These are phyloP conservation scores for Tauraco erythrolophus DNA, from an alignment of 2,113 vertebrate species.

Conservation along the genomic window DNA sequence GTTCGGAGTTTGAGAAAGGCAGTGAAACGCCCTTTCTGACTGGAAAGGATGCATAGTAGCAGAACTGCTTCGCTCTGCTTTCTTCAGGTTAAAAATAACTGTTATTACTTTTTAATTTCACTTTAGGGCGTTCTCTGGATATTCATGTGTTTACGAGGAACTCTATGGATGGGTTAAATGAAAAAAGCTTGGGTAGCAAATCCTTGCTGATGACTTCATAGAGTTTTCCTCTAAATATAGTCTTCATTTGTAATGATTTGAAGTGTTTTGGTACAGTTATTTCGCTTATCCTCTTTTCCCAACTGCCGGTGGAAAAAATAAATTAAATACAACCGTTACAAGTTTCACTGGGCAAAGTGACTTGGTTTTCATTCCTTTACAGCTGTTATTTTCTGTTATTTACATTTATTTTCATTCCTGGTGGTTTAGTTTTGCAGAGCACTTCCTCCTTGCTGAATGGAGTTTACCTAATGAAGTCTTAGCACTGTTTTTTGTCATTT, in stretches of 20 bases:
- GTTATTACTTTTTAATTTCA: constrained; percentile 58
- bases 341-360: not conserved
- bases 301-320: not conserved
- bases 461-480: not conserved
- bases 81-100: constrained; percentile 25
- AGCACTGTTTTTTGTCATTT: not conserved
- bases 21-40: not conserved
- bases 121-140: constrained; percentile 10
- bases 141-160: constrained; percentile 1
- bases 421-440: not conserved
- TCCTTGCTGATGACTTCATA: not conserved
- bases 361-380: not conserved
- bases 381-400: not conserved
- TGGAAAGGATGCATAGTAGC: not conserved
- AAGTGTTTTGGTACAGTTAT: not conserved
- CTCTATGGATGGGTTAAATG: not conserved
- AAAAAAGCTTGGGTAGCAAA: not conserved
- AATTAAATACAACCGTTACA: not conserved
- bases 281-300: not conserved
- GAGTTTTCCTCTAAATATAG: not conserved
- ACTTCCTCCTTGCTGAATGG: not conserved
- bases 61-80: not conserved
- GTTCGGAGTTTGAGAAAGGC: not conserved
- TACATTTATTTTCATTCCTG: not conserved
- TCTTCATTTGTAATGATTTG: not conserved